Evolutionary conservation across 2,113 vertebrate species (phyloP).

Genomic region (Centropristis striata): DNA sequence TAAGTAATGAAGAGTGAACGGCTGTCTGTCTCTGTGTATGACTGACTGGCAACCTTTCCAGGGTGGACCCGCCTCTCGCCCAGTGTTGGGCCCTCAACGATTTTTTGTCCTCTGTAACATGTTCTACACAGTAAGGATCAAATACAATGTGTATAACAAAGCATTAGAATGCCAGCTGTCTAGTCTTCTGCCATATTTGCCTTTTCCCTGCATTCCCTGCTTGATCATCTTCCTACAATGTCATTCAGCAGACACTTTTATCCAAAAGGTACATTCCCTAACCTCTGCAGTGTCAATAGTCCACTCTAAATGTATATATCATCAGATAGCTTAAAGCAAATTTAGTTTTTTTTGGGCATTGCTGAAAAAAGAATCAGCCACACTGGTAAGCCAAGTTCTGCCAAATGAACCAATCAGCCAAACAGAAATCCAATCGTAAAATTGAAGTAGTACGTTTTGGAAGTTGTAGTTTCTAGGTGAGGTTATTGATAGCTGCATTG

Average conservation of each 20-base stretch:
- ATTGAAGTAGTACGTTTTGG: neutral
- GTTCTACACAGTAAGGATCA: neutral
- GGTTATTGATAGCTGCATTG: neutral
- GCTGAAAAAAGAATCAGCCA: too few relatives aligned
- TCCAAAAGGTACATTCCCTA: neutral
- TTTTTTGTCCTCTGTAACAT: neutral
- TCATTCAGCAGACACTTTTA: too few relatives aligned
- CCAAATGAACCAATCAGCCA: neutral
- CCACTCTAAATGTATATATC: neutral
- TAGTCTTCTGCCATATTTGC: neutral
- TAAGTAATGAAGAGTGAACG: neutral
- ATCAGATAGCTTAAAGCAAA: neutral
- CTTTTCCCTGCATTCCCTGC: neutral
- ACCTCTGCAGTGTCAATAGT: neutral
- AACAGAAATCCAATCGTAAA: neutral
- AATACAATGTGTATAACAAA: neutral
- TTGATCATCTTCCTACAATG: neutral
- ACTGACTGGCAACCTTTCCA: neutral
- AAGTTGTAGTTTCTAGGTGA: neutral
- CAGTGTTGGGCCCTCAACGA: neutral
- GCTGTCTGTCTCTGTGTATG: neutral
- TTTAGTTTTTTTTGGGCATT: neutral
- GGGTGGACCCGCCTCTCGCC: neutral
- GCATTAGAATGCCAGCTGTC: neutral
- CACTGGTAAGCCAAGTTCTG: neutral